Evolutionary conservation across 2,113 vertebrate genomes (phyloP), one percentile per base, ranked within the genome.

Genomic region (Petaurus breviceps): DNA sequence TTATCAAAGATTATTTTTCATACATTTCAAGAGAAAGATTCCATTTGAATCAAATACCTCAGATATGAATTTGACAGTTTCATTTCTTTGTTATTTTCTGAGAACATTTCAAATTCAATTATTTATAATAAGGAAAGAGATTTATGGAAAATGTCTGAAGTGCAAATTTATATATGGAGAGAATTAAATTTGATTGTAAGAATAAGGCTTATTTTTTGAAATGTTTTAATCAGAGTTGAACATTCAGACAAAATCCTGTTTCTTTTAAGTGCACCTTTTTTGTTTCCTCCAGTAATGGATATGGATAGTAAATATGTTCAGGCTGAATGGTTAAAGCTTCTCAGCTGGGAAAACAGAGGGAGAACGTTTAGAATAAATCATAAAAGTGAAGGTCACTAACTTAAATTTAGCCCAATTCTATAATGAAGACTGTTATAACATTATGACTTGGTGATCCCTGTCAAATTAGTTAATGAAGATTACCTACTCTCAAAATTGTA

Each of bases 321-420:
- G 0, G 37, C 4, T n/a, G 61, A 10, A 14, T n/a, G 28, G 61
- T 37, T 68, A 68, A 61, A 68, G 25, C 61, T 4, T 37, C 12
- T 12, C 16, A 68, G 14, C 31, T 37, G 28, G 19, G 12, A 37
- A 26, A 68, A n/a, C n/a, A n/a, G 50, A 68, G 14, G 6, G 51
- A 95, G 52, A 49, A 54, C 24, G 16, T 2, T 84, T 57, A 23
- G 24, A 51, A 94, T 93, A 95, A 90, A 92, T 89, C 26, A 31
- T 1, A 51, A 50, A 0, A 93, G 10, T 26, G 55, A 50, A 95
- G 92, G 84, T 93, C 6, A 68, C 0, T 8, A 61, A 2, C 90
- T 11, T 96, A 24, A 90, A 26, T 92, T 94, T 43, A 94, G n/a
- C 19, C 92, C 10, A 95, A 93, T 22, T 28, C 93, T 31, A 53